Conservation (phyloP, 2,797 vertebrate species). For the Silurus lanzhouensis region DNA sequence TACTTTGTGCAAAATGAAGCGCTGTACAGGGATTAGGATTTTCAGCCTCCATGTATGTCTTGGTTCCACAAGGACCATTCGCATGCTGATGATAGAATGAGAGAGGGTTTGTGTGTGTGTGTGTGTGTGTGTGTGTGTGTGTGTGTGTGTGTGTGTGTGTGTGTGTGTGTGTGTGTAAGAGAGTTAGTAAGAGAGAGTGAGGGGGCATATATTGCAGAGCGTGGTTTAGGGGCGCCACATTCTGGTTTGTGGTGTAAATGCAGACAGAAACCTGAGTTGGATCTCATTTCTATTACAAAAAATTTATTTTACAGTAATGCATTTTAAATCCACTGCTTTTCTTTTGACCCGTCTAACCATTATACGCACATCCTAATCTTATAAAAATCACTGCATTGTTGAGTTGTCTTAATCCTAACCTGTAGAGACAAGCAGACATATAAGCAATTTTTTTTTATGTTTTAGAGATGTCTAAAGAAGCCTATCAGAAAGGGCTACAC, state of each 20-base stretch:
- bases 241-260: constrained; percentile 68
- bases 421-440: background rate
- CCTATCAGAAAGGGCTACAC: background rate
- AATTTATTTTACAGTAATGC: background rate
- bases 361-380: background rate
- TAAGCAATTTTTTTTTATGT: background rate
- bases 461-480: background rate
- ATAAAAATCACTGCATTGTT: background rate
- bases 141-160: too few species aligned
- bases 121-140: too few species aligned
- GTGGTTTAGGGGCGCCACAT: constrained; percentile 66
- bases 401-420: background rate
- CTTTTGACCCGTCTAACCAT: background rate
- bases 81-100: constrained; percentile 58
- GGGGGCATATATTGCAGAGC: background rate
- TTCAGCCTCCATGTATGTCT: constrained; percentile 81
- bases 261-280: constrained; percentile 28
- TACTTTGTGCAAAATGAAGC: background rate
- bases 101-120: too few species aligned
- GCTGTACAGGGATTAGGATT: constrained; percentile 59
- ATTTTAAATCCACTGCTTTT: background rate
- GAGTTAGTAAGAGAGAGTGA: background rate
- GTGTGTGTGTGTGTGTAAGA: background rate
- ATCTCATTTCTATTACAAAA: background rate
- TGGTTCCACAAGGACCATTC: constrained; percentile 86